Conservation (phyloP, 2,888 invertebrate species). For the Plemyria rubiginata region DNA sequence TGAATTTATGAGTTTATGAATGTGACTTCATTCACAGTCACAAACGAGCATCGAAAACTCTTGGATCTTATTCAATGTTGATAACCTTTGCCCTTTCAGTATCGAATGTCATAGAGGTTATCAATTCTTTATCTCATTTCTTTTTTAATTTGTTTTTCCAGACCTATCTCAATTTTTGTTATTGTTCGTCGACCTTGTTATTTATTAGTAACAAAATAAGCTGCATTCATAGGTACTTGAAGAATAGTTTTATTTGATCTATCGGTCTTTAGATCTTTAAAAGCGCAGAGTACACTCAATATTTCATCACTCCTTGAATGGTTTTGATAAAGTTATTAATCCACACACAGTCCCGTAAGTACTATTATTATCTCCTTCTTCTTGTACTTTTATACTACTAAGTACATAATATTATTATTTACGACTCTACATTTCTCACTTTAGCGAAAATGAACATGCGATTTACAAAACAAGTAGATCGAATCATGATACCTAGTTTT, state of each 20-base stretch:
- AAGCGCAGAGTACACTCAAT: background rate
- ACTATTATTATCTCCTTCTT: too few relatives aligned
- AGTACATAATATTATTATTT: slow-evolving; percentile 24
- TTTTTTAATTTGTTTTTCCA: slow-evolving; percentile 1
- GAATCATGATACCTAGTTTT: slow-evolving; percentile 61
- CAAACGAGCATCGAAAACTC: background rate
- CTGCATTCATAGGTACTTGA: too few relatives aligned
- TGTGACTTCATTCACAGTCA: background rate
- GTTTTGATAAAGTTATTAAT: slow-evolving; percentile 11
- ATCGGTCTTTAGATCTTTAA: too few relatives aligned
- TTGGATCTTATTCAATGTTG: background rate
- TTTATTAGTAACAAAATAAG: too few relatives aligned
- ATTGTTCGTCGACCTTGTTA: background rate
- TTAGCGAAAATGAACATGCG: slow-evolving; percentile 50
- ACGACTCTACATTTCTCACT: slow-evolving; percentile 39
- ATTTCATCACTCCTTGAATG: slow-evolving; percentile 2
- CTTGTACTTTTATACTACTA: too few relatives aligned
- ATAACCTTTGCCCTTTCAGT: slow-evolving; percentile 19
- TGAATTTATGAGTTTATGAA: background rate
- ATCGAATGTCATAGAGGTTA: slow-evolving; percentile 16
- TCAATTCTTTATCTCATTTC: slow-evolving; percentile 5
- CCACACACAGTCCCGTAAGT: slow-evolving; percentile 20
- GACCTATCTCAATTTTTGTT: slow-evolving; percentile 18
- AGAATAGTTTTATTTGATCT: too few relatives aligned
- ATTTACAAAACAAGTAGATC: slow-evolving; percentile 69